Evolutionary conservation across 30 jellyfish, hydroid and myxozoan species (phyloP).

Genomic region (Nemopilema nomurai): DNA sequence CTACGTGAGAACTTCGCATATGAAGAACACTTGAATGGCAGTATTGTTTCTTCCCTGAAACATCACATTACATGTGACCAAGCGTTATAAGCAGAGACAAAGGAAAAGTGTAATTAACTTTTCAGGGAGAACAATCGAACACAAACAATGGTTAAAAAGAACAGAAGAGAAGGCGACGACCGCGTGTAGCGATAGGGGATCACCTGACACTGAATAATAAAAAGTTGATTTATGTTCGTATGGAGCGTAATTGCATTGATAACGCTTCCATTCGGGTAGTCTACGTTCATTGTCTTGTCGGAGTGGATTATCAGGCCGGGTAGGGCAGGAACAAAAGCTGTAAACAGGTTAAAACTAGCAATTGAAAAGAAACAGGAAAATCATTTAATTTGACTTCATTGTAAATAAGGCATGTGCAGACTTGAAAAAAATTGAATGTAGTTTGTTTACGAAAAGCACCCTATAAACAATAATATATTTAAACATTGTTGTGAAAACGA

Average conservation of each 20-base stretch:
- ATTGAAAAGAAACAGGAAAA: neutral
- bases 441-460: neutral
- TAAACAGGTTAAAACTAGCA: neutral
- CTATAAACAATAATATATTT: too few species aligned
- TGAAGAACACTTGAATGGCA: too few species aligned
- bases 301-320: neutral
- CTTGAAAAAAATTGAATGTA: neutral
- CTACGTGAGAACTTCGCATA: neutral
- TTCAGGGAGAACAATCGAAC: too few species aligned
- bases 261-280: neutral
- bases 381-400: neutral
- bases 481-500: too few species aligned
- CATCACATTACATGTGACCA: neutral
- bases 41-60: too few species aligned
- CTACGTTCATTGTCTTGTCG: neutral
- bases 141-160: neutral
- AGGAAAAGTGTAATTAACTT: too few species aligned
- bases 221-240: neutral
- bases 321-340: neutral
- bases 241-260: neutral
- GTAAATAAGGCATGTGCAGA: neutral
- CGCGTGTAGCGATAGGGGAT: neutral
- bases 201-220: neutral
- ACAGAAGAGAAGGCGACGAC: neutral
- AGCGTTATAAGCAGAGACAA: too few species aligned